Percentiles rank a stretch among this genome's conserved stretches.
These are phyloP conservation scores for Drosophila truncata DNA, from an alignment of 1,140 invertebrate species.

Conservation along the genomic window DNA sequence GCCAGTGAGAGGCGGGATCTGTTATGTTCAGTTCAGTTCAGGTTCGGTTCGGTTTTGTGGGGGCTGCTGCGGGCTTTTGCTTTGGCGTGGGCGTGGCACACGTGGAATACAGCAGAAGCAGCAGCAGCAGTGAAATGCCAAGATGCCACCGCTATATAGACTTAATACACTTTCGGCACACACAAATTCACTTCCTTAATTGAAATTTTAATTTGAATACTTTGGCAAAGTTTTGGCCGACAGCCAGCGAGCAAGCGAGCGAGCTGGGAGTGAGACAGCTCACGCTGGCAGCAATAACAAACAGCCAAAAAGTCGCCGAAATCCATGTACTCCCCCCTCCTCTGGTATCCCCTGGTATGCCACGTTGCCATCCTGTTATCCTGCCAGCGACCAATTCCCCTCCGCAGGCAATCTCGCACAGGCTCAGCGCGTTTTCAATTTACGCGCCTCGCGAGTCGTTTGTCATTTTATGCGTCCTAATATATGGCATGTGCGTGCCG, in stretches of 20 bases:
- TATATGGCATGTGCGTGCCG: slow-evolving; percentile 80
- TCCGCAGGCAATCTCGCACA: slow-evolving; percentile 57
- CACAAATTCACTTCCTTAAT: slow-evolving; percentile 84
- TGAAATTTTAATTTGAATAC: slow-evolving; percentile 85
- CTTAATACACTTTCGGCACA: slow-evolving; percentile 82
- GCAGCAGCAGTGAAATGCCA: slow-evolving; percentile 68
- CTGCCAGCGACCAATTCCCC: slow-evolving; percentile 21
- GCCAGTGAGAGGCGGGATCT: slow-evolving; percentile 20
- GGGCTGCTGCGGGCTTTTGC: slow-evolving; percentile 74
- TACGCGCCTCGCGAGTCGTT: slow-evolving; percentile 80
- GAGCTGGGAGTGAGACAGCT: slow-evolving; percentile 9
- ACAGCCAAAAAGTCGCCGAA: slow-evolving; percentile 71
- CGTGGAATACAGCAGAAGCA: slow-evolving; percentile 32
- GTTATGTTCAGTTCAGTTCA: slow-evolving; percentile 16
- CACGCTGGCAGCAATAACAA: slow-evolving; percentile 71
- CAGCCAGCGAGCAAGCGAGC: slow-evolving; percentile 47
- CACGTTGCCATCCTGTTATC: slow-evolving; percentile 5
- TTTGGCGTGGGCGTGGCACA: slow-evolving; percentile 30
- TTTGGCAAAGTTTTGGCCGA: slow-evolving; percentile 82
- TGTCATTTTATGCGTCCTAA: slow-evolving; percentile 82
- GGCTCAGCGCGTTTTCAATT: slow-evolving; percentile 81
- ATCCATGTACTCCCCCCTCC: slow-evolving; percentile 24
- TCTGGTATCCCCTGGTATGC: background rate
- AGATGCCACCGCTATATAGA: slow-evolving; percentile 78
- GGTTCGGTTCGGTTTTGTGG: slow-evolving; percentile 14